Base-by-base conservation (phyloP, 1,140 invertebrate genomes). In the Zeugodacus cucurbitae region DNA sequence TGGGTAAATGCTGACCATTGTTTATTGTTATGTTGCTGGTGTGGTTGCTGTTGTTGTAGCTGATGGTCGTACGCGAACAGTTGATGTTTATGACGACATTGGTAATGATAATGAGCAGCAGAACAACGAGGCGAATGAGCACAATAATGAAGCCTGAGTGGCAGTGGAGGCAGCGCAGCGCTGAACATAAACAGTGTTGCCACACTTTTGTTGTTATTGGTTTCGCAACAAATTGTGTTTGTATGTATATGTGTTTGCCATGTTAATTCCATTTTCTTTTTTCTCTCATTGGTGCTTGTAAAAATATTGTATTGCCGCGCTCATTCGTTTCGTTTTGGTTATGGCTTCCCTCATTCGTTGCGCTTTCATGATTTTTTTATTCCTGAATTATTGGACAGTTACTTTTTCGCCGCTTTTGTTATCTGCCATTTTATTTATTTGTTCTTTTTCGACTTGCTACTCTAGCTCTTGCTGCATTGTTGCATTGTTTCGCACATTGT, bases 31-130 rank as follows among this genome's bases (percentile, higher is more conserved):
- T 3, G 37, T 17, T n/a, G 29, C 44, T 41, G 26, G 74, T 37
- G n/a, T 48, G 10, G 7, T 26, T 74, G 70, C 4, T 78, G 22
- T 78, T 82, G 14, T 48, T 54, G 37, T 74, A 5, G 37, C 26
- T 48, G 44, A n/a, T 82, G 44, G 74, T n/a, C 6, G 58, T 10
- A 26, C 11, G 74, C 22, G 34, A 26, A 22, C 41, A 41, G 74
- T 37, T 82, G 74, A 82, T 82, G 74, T 82, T 82, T 82, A 82
- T 48, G 74, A 82, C n/a, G 74, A 26, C 74, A 82, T 48, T 82
- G 74, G 74, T 82, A 82, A 82, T 82, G 74, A 48, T 82, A 82
- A 82, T 82, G 74, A 82, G 74, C 41, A 44, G 14, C 48, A 54
- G 48, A 10, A 54, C 10, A 54, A 29, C 74, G 74, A 82, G 41